These are phyloP conservation scores for Acanthornis magna DNA, from an alignment of 2,797 vertebrate genomes.

Conservation along the genomic window DNA sequence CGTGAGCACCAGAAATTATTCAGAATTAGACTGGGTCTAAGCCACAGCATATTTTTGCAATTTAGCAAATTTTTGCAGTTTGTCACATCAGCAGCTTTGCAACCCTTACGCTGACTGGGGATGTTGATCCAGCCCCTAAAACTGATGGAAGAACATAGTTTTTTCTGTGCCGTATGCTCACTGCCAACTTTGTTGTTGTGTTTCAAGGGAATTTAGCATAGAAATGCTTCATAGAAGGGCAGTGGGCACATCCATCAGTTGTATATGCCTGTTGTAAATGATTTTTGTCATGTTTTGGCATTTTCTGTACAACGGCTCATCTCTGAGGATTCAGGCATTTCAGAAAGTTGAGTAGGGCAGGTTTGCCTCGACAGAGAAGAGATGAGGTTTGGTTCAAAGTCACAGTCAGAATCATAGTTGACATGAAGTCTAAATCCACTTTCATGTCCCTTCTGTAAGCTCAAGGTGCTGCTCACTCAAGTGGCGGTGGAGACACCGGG, in stretches of 20 bases:
- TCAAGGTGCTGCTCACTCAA: not conserved
- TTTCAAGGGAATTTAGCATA: not conserved
- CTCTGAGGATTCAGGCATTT: not conserved
- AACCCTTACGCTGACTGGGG: not conserved
- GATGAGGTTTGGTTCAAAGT: not conserved
- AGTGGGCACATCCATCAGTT: not conserved
- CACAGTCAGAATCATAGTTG: not conserved
- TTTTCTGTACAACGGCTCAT: not conserved
- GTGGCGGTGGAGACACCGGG: not conserved
- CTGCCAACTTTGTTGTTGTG: not conserved
- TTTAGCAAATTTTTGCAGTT: not conserved
- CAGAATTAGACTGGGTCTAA: not conserved
- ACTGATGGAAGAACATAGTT: not conserved
- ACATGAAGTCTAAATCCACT: not conserved
- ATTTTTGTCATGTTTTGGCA: not conserved
- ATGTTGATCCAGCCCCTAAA: not conserved
- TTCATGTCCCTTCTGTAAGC: not conserved
- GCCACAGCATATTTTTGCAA: not conserved
- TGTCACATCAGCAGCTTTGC: not conserved
- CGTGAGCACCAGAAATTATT: not conserved
- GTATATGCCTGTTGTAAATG: accelerated
- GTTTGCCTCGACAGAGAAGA: not conserved
- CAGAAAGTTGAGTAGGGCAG: not conserved
- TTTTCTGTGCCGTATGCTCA: not conserved
- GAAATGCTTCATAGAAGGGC: not conserved